Conservation (phyloP, 2,113 vertebrate species). For the Sceloporus undulatus region DNA sequence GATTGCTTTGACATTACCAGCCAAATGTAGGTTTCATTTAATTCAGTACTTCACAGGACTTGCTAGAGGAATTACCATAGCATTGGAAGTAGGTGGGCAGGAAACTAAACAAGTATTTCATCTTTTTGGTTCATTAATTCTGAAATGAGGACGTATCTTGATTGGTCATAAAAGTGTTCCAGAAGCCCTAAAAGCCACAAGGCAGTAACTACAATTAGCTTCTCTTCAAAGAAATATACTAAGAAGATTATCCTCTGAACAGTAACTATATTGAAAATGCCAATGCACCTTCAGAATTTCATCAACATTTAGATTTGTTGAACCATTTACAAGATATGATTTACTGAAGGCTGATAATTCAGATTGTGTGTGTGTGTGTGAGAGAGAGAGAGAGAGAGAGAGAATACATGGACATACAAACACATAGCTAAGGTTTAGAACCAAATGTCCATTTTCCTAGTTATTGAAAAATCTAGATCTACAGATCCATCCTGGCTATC, state of each 20-base stretch:
- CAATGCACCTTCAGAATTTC: slow-evolving; percentile 27
- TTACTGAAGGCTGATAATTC: not conserved
- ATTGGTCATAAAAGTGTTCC: slow-evolving; percentile 61
- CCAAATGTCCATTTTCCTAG: not conserved
- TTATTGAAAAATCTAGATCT: too few species aligned
- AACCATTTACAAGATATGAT: slow-evolving; percentile 16
- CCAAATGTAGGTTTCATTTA: slow-evolving; percentile 54
- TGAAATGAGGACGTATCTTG: slow-evolving; percentile 61
- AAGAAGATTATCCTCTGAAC: slow-evolving; percentile 40
- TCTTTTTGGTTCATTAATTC: slow-evolving; percentile 74
- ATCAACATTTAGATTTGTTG: not conserved
- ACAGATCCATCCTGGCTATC: not conserved
- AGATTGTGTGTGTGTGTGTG: not conserved
- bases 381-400: too few species aligned
- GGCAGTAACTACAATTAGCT: slow-evolving; percentile 46
- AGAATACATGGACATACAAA: not conserved
- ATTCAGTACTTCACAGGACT: slow-evolving; percentile 57
- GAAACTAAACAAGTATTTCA: slow-evolving; percentile 69
- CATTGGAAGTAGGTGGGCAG: slow-evolving; percentile 46
- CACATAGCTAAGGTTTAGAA: not conserved
- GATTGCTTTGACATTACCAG: slow-evolving; percentile 46
- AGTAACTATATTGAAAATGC: slow-evolving; percentile 30
- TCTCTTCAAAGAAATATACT: slow-evolving; percentile 23
- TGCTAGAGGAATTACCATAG: slow-evolving; percentile 48
- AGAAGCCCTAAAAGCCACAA: slow-evolving; percentile 59